Conservation (phyloP, 2,113 vertebrate genomes). For the Craseonycteris thonglongyai region DNA sequence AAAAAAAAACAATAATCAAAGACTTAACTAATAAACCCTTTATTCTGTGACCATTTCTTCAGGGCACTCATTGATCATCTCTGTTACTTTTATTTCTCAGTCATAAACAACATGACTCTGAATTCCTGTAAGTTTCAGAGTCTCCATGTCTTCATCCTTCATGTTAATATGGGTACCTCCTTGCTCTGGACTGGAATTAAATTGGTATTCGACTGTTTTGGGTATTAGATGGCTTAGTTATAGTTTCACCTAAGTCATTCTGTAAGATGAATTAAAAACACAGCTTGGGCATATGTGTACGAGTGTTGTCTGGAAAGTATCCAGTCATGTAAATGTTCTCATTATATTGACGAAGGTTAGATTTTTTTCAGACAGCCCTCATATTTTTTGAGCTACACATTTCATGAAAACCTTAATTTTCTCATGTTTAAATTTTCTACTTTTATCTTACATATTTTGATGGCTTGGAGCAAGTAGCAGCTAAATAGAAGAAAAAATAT, state of each 20-base stretch:
- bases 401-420: not conserved
- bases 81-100: not conserved
- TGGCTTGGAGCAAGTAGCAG: not conserved
- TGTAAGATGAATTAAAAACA: not conserved
- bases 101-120: not conserved
- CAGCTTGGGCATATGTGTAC: not conserved
- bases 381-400: not conserved
- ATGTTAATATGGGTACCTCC: not conserved
- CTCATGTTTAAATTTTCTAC: not conserved
- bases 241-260: not conserved
- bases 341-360: no score
- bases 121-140: not conserved
- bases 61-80: not conserved
- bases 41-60: not conserved
- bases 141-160: not conserved
- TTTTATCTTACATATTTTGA: not conserved
- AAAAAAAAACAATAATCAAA: not conserved
- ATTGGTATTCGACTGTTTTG: not conserved
- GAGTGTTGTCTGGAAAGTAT: no score
- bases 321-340: no score
- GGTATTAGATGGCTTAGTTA: not conserved
- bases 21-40: not conserved
- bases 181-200: not conserved
- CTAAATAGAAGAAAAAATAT: not conserved
- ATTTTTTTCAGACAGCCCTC: no score